A percentile compares a stretch with the other conserved stretches of the same genome.
Evolutionary conservation across 2,888 invertebrate genomes (phyloP).

Genomic region (Eristalinus sepulchralis): DNA sequence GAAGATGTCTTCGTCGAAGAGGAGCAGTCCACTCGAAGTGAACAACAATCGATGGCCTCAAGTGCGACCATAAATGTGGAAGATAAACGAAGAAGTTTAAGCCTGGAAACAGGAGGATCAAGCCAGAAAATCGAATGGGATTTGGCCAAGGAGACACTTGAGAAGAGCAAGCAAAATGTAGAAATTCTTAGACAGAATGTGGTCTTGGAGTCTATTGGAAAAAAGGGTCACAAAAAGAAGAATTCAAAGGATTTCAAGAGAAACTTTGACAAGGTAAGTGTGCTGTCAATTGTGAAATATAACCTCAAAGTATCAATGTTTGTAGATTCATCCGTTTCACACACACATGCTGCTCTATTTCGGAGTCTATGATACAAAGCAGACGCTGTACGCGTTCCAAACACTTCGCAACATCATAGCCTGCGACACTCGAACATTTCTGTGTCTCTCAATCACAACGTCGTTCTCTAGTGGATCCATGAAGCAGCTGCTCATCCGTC

Average conservation of each 20-base stretch:
- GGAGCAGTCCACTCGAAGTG: slow-evolving; percentile 52
- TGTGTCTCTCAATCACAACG: slow-evolving; percentile 89
- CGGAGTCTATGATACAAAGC: slow-evolving; percentile 88
- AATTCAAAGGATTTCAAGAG: slow-evolving; percentile 72
- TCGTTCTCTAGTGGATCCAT: slow-evolving; percentile 83
- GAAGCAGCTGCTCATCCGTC: slow-evolving; percentile 82
- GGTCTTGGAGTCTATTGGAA: slow-evolving; percentile 68
- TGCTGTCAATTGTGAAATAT: not conserved
- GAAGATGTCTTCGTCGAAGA: slow-evolving; percentile 75
- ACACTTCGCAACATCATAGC: slow-evolving; percentile 88
- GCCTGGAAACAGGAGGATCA: slow-evolving; percentile 76
- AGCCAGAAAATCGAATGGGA: slow-evolving; percentile 76
- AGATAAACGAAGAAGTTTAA: slow-evolving; percentile 77
- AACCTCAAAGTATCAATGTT: not conserved
- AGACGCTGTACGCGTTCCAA: slow-evolving; percentile 87
- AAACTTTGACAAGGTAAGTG: slow-evolving; percentile 72
- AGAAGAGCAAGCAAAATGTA: slow-evolving; percentile 80
- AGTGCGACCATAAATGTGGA: slow-evolving; percentile 78
- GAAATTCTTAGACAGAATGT: slow-evolving; percentile 80
- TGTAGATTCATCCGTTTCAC: slow-evolving; percentile 87
- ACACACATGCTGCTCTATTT: slow-evolving; percentile 92
- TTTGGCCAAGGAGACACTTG: slow-evolving; percentile 78
- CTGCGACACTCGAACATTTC: slow-evolving; percentile 86
- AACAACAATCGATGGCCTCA: slow-evolving; percentile 60
- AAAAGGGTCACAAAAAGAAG: slow-evolving; percentile 72